A percentile compares a stretch with the other conserved stretches of the same genome.
These are phyloP conservation scores for Palythoa grandis DNA, from an alignment of 92 coral and sea anemone genomes.

Conservation along the genomic window DNA sequence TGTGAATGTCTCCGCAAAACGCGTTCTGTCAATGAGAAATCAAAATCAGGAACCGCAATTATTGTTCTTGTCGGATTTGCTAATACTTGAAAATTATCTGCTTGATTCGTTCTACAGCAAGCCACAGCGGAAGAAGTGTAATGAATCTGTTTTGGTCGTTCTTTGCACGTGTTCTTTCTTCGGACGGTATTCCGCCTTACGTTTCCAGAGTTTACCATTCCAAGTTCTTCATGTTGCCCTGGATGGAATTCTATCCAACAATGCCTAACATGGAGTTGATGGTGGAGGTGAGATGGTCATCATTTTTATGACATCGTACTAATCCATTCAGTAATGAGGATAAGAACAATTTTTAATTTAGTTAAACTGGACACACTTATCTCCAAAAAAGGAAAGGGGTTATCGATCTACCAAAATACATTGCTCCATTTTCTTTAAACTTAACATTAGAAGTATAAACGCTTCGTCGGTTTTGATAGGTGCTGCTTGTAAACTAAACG, in stretches of 20 bases:
- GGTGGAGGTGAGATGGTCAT: slow-evolving; percentile 70
- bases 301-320: background rate
- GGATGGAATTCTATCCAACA: slow-evolving; percentile 87
- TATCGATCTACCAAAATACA: no score
- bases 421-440: no score
- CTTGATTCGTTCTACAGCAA: slow-evolving; percentile 40
- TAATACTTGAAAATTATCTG: background rate
- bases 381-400: no score
- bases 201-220: slow-evolving; percentile 91
- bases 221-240: slow-evolving; percentile 84
- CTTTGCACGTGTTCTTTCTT: slow-evolving; percentile 76
- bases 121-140: slow-evolving; percentile 73
- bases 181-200: slow-evolving; percentile 73
- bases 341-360: no score
- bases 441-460: no score
- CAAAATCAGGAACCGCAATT: background rate
- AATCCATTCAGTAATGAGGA: no score
- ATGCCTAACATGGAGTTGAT: slow-evolving; percentile 81
- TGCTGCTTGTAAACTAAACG: no score
- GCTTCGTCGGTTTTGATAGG: no score
- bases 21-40: background rate
- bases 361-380: no score
- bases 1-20: background rate
- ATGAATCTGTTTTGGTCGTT: slow-evolving; percentile 92
- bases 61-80: background rate